These are phyloP conservation scores for Odontesthes bonariensis DNA, from an alignment of 2,113 vertebrate genomes.

Conservation along the genomic window DNA sequence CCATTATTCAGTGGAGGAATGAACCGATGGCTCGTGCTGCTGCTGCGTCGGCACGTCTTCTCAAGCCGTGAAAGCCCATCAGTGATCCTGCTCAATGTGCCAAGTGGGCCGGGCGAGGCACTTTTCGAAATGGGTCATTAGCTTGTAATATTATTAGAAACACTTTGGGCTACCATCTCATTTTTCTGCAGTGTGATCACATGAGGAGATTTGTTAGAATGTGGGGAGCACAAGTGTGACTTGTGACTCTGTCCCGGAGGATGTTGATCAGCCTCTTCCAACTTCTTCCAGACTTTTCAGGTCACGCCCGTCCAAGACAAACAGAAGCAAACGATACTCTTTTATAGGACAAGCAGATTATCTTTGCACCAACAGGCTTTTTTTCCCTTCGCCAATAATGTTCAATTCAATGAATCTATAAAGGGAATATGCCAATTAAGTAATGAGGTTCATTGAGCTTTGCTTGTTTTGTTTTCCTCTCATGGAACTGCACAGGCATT, in stretches of 20 bases:
- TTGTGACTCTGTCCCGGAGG: slow-evolving; percentile 58
- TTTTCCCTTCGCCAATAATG: slow-evolving; percentile 24
- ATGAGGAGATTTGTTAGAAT: slow-evolving; percentile 49
- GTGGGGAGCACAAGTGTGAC: slow-evolving; percentile 50
- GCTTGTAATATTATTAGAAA: slow-evolving; percentile 76
- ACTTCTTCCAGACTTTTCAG: background rate
- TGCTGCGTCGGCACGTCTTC: slow-evolving; percentile 46
- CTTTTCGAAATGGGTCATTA: slow-evolving; percentile 73
- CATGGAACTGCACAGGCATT: background rate
- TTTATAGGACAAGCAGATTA: slow-evolving; percentile 28
- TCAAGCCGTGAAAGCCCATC: slow-evolving; percentile 57
- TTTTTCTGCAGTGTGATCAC: slow-evolving; percentile 65
- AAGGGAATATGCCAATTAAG: slow-evolving; percentile 15
- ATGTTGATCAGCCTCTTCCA: background rate
- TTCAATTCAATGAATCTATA: slow-evolving; percentile 25
- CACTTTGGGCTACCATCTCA: slow-evolving; percentile 67
- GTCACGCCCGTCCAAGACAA: slow-evolving; percentile 28
- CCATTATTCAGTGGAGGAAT: slow-evolving; percentile 57
- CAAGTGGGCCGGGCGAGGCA: slow-evolving; percentile 45
- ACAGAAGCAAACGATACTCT: slow-evolving; percentile 3
- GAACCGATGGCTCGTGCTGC: slow-evolving; percentile 41
- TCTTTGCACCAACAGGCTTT: slow-evolving; percentile 21
- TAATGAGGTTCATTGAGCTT: slow-evolving; percentile 18
- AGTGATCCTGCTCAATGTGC: slow-evolving; percentile 58
- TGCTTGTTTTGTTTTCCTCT: background rate